phyloP scores from a whole-genome alignment of 2,113 vertebrate species.

The Pantherophis guttatus region DNA sequence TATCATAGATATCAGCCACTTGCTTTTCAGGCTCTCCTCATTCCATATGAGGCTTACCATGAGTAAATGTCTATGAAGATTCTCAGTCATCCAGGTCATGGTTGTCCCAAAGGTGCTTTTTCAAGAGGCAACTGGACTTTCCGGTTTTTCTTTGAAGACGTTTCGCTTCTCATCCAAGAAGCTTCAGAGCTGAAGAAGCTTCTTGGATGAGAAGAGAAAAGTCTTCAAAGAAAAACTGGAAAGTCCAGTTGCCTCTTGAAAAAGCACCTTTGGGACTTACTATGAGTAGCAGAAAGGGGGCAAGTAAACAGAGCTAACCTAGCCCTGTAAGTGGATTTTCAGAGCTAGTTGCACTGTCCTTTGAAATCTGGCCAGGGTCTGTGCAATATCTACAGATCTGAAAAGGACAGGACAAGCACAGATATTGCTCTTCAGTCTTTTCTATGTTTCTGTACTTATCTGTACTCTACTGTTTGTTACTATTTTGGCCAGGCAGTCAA shows the following conservation, averaged over 20 bases:
- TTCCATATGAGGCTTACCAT: not conserved
- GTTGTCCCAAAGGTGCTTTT: no score
- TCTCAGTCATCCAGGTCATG: no score
- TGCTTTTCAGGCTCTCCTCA: not conserved
- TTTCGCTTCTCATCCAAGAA: no score
- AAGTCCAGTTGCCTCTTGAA: no score
- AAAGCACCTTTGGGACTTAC: no score
- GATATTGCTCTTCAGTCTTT: constrained; percentile 21
- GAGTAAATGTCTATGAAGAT: no score
- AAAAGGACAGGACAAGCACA: constrained; percentile 26
- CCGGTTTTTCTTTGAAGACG: no score
- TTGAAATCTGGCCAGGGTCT: not conserved
- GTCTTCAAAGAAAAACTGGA: no score
- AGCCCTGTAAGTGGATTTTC: not conserved
- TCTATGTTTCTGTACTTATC: constrained; percentile 14
- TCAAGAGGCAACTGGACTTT: no score
- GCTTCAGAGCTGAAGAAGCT: no score
- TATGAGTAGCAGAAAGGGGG: not conserved
- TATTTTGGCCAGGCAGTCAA: not conserved
- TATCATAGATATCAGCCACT: not conserved
- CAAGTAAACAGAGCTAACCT: not conserved
- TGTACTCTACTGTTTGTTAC: not conserved
- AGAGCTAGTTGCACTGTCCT: not conserved
- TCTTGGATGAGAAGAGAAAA: no score
- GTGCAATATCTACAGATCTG: not conserved